phyloP scores from a whole-genome alignment of 2,888 invertebrate genomes.

The Schizotus pectinicornis region DNA sequence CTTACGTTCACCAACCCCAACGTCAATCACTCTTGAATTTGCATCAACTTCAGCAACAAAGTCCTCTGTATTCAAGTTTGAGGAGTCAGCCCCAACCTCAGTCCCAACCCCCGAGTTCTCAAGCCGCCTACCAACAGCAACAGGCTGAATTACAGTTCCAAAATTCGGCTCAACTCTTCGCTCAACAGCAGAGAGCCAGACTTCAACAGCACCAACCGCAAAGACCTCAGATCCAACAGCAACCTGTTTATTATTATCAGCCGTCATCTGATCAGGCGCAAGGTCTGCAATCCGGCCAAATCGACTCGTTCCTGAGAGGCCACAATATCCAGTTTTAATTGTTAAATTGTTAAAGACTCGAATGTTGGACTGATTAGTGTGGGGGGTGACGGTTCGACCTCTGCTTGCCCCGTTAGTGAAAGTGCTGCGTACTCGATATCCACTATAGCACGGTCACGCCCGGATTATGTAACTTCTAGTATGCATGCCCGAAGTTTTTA shows the following conservation, averaged over 20 bases:
- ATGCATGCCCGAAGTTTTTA: conserved; percentile 39
- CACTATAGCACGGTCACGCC: conserved; percentile 38
- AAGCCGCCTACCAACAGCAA: conserved; percentile 65
- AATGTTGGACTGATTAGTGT: conserved; percentile 24
- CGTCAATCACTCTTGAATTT: conserved; percentile 60
- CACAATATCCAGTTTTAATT: conserved; percentile 70
- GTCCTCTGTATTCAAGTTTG: conserved; percentile 63
- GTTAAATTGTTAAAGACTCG: conserved; percentile 35
- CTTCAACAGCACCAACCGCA: conserved; percentile 54
- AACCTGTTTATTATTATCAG: conserved; percentile 68
- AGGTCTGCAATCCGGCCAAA: conserved; percentile 68
- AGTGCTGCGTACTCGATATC: conserved; percentile 40
- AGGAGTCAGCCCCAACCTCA: conserved; percentile 58
- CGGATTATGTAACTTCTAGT: conserved; percentile 43
- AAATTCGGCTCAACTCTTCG: conserved; percentile 62
- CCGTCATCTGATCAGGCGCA: conserved; percentile 52
- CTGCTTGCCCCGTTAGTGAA: conserved; percentile 41
- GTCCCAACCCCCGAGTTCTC: conserved; percentile 18
- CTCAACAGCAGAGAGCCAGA: conserved; percentile 59
- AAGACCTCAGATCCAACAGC: conserved; percentile 49
- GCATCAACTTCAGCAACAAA: conserved; percentile 64
- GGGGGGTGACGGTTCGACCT: conserved; percentile 29
- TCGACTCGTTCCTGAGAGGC: conserved; percentile 80
- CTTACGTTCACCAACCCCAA: conserved; percentile 69
- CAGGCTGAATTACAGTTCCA: conserved; percentile 69